Evolutionary conservation across 2,113 vertebrate genomes (phyloP).

Genomic region (Pimephales promelas): DNA sequence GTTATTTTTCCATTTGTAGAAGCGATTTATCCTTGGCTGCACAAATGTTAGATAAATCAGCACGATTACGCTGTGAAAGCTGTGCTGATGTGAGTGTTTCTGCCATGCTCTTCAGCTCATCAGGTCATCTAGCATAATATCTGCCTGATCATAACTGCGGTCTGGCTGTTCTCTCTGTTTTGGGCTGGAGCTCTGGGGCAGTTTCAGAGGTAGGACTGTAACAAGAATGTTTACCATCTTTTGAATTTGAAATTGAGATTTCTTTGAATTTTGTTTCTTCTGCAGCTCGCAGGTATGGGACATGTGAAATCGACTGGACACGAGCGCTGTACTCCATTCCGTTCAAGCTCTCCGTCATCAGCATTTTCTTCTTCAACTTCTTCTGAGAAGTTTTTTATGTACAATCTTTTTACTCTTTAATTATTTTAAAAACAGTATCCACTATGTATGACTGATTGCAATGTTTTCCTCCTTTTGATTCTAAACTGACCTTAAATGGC

Average conservation of each 20-base stretch:
- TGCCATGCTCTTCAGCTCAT: slow-evolving; percentile 52
- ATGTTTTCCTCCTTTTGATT: too few relatives aligned
- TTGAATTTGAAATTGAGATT: neutral
- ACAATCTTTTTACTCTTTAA: too few relatives aligned
- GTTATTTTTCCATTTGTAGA: slow-evolving; percentile 36
- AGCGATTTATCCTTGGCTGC: slow-evolving; percentile 43
- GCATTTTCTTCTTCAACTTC: slow-evolving; percentile 56
- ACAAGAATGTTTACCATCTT: neutral
- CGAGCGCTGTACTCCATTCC: slow-evolving; percentile 49
- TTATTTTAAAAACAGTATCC: too few relatives aligned
- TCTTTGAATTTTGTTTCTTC: neutral
- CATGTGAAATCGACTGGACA: slow-evolving; percentile 54
- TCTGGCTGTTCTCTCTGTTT: slow-evolving; percentile 61
- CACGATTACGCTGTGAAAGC: slow-evolving; percentile 29
- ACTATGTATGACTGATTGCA: too few relatives aligned
- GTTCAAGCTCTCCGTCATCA: slow-evolving; percentile 45
- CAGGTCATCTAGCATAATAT: slow-evolving; percentile 51
- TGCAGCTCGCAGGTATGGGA: slow-evolving; percentile 52
- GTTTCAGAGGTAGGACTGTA: slow-evolving; percentile 60
- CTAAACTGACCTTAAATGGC: too few relatives aligned
- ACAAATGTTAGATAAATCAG: slow-evolving; percentile 55
- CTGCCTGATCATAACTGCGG: slow-evolving; percentile 45
- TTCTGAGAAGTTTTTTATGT: neutral
- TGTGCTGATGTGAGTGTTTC: slow-evolving; percentile 41
- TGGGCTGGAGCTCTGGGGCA: slow-evolving; percentile 63